Percentiles rank a stretch among this genome's conserved stretches.
These are phyloP conservation scores for Sanderia malayensis DNA, from an alignment of 30 jellyfish, hydroid and myxozoan genomes.

Conservation along the genomic window DNA sequence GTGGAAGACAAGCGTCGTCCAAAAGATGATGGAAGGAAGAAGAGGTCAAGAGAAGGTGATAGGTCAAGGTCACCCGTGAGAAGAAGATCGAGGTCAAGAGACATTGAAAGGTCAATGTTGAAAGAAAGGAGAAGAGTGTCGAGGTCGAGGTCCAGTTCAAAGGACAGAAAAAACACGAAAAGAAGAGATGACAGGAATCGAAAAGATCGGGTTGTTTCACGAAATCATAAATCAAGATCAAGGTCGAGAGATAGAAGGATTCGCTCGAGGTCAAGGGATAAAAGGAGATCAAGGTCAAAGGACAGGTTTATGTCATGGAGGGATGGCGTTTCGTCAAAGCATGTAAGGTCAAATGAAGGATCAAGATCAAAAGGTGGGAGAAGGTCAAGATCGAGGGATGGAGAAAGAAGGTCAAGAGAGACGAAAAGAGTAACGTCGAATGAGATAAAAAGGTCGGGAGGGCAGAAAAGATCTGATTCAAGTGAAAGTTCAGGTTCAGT, in stretches of 20 bases:
- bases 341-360: background rate
- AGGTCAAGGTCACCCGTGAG: no score
- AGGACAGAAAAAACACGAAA: background rate
- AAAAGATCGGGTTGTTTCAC: no score
- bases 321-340: background rate
- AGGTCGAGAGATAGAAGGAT: background rate
- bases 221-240: no score
- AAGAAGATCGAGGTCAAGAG: conserved; percentile 3
- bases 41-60: background rate
- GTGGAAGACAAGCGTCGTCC: background rate
- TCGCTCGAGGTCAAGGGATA: background rate
- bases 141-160: background rate
- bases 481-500: background rate
- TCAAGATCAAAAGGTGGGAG: background rate
- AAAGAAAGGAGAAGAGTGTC: background rate
- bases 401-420: background rate
- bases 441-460: background rate
- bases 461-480: background rate
- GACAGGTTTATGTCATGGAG: conserved; percentile 2
- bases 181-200: no score
- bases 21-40: background rate
- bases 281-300: background rate
- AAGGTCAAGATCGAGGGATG: background rate
- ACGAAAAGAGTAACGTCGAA: background rate
- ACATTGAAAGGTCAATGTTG: background rate